phyloP scores from a whole-genome alignment of 2,797 vertebrate species.

The Pseudopleuronectes americanus region DNA sequence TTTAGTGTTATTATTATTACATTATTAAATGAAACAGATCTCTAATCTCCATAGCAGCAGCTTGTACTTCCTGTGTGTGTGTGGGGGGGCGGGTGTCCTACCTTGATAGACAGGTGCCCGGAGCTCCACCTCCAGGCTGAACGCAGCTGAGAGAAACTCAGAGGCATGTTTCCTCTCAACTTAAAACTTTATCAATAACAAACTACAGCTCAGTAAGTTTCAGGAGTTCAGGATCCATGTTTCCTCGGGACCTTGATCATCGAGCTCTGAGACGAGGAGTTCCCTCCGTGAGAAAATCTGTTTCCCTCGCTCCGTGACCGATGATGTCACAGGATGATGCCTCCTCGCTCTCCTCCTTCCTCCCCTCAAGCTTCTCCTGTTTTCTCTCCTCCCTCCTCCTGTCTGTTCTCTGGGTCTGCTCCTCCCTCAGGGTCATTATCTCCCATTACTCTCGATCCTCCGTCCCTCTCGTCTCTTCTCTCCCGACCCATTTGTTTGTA shows the following conservation, averaged over 20 bases:
- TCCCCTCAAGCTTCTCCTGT: constrained; percentile 11
- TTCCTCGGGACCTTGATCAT: neutral
- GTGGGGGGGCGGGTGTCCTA: constrained; percentile 48
- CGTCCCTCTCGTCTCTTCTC: constrained; percentile 9
- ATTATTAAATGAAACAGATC: no score
- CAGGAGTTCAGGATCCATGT: neutral
- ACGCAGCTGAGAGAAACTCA: constrained; percentile 46
- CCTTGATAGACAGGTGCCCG: constrained; percentile 62
- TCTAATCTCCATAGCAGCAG: no score
- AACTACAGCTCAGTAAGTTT: neutral
- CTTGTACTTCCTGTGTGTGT: constrained; percentile 13
- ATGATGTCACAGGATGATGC: constrained; percentile 27
- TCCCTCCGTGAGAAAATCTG: neutral
- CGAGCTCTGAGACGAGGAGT: neutral
- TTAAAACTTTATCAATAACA: neutral
- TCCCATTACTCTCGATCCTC: constrained; percentile 38
- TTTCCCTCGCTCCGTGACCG: neutral
- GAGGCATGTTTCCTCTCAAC: constrained; percentile 40
- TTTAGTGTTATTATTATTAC: no score
- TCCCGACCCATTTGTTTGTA: neutral
- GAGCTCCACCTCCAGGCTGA: constrained; percentile 68
- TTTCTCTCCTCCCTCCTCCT: constrained; percentile 34
- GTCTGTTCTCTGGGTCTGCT: constrained; percentile 42
- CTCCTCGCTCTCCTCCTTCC: constrained; percentile 8
- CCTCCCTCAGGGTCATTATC: constrained; percentile 60